A percentile compares a stretch with the other conserved stretches of the same genome.
These are phyloP conservation scores for Strongylocentrotus purpuratus DNA, from an alignment of 35 echinoderm and acorn worm species.

Conservation along the genomic window DNA sequence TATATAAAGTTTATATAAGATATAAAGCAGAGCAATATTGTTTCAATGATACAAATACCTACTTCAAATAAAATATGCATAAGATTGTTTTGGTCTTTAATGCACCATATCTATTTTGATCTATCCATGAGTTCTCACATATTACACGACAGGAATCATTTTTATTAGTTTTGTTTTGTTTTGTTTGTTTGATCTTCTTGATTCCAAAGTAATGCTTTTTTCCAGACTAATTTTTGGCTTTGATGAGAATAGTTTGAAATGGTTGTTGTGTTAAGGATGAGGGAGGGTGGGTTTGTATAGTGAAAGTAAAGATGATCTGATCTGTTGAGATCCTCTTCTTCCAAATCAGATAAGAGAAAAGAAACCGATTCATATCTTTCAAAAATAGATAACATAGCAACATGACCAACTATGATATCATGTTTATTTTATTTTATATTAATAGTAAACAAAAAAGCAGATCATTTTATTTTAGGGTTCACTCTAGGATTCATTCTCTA, in stretches of 20 bases:
- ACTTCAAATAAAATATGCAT: no score
- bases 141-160: not conserved
- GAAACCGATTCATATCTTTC: not conserved
- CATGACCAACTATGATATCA: not conserved
- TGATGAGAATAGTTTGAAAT: not conserved
- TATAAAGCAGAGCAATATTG: no score
- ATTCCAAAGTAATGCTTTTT: not conserved
- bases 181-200: no score
- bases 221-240: not conserved
- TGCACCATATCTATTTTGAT: not conserved
- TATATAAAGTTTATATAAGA: no score
- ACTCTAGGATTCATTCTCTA: not conserved
- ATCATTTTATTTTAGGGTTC: not conserved
- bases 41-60: no score
- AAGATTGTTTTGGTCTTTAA: not conserved
- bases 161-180: no score
- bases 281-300: slow-evolving; percentile 14
- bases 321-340: not conserved
- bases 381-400: not conserved
- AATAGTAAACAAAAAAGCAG: not conserved
- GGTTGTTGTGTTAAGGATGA: slow-evolving; percentile 3
- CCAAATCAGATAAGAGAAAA: not conserved
- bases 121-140: not conserved
- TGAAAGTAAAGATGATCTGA: slow-evolving; percentile 13
- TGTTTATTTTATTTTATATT: not conserved